phyloP scores from a whole-genome alignment of 2,888 invertebrate genomes.

The Pandemis heparana region DNA sequence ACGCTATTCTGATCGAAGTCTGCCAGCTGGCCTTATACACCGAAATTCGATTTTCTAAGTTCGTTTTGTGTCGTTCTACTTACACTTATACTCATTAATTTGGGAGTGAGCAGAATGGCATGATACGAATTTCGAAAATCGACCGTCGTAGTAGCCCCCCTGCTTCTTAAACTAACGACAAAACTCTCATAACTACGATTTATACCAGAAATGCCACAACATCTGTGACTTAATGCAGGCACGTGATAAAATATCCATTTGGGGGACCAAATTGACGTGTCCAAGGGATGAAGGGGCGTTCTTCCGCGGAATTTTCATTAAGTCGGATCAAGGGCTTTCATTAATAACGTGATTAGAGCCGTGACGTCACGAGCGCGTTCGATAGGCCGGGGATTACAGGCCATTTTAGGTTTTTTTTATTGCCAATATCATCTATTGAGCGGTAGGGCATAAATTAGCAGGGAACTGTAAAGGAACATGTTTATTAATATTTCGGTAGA shows the following conservation, averaged over 20 bases:
- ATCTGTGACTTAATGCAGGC: slow-evolving; percentile 43
- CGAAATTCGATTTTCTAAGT: no score
- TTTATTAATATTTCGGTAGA: neutral
- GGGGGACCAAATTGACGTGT: slow-evolving; percentile 44
- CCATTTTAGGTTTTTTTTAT: neutral
- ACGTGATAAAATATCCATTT: slow-evolving; percentile 44
- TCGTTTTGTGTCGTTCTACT: no score
- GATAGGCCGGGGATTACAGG: slow-evolving; percentile 15
- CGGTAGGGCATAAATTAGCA: neutral
- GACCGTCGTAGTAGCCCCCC: no score
- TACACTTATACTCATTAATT: no score
- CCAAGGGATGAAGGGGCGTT: slow-evolving; percentile 34
- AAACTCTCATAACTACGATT: slow-evolving; percentile 8
- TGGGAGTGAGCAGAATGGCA: no score
- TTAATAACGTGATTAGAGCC: slow-evolving; percentile 56
- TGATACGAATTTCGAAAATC: no score
- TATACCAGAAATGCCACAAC: neutral
- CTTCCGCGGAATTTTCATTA: slow-evolving; percentile 56
- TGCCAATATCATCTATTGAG: neutral
- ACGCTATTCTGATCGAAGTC: no score
- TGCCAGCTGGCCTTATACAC: no score
- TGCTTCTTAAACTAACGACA: neutral
- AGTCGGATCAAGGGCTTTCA: slow-evolving; percentile 50
- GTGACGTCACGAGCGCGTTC: slow-evolving; percentile 21
- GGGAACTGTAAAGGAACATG: neutral